phyloP scores from a whole-genome alignment of 2,888 invertebrate species.

The Calliphora vomitoria region DNA sequence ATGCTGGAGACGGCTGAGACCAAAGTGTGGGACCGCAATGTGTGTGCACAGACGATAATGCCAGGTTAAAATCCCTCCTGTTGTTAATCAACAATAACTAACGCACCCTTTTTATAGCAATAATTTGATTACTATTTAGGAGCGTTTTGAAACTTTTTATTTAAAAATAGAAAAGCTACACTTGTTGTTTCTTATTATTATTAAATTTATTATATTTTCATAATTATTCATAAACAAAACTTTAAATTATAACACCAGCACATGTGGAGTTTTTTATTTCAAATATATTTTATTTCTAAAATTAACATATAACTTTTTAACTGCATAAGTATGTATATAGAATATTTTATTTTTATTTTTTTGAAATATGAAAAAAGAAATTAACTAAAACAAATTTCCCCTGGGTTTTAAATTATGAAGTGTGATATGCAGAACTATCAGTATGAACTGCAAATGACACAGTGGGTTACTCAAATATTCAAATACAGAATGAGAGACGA shows the following conservation, averaged over 20 bases:
- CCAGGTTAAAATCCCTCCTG: conserved; percentile 58
- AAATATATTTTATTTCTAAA: conserved; percentile 8
- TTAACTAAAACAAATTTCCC: conserved; percentile 24
- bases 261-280: conserved; percentile 33
- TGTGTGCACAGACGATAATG: conserved; percentile 1
- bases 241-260: conserved; percentile 40
- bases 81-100: conserved; percentile 42
- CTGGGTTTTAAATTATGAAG: conserved; percentile 64
- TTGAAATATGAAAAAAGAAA: conserved; percentile 4
- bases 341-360: too few relatives aligned
- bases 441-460: conserved; percentile 33
- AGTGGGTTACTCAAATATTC: conserved; percentile 31
- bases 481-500: not conserved
- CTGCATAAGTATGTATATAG: too few relatives aligned
- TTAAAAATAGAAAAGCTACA: conserved; percentile 36
- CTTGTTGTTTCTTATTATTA: conserved; percentile 35
- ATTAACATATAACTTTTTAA: conserved; percentile 51
- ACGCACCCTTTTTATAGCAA: conserved; percentile 55
- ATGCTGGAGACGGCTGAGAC: not conserved
- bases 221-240: conserved; percentile 34
- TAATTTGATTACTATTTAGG: conserved; percentile 47
- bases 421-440: conserved; percentile 66
- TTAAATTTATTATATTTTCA: conserved; percentile 52
- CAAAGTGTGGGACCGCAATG: conserved; percentile 20
- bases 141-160: conserved; percentile 32